Evolutionary conservation across 2,113 vertebrate species (phyloP).

Genomic region (Anolis carolinensis): DNA sequence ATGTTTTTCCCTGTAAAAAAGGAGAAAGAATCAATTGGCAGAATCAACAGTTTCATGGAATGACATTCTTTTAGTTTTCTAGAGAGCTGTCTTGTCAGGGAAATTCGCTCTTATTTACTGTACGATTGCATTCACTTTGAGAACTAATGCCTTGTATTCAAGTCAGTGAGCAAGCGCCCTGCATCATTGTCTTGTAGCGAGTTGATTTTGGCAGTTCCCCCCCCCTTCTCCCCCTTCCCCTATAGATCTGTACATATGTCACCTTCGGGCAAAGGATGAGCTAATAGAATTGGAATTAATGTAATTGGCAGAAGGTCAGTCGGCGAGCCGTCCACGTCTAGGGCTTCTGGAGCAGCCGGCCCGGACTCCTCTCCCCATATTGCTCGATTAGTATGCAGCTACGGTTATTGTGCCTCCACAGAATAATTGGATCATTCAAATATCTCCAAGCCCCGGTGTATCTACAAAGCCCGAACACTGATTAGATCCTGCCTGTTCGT

Average conservation of each 20-base stretch:
- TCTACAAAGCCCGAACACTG: conserved; percentile 83
- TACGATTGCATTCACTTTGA: conserved; percentile 45
- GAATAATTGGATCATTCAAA: conserved; percentile 85
- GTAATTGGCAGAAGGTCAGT: conserved; percentile 80
- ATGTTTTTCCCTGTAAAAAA: background rate
- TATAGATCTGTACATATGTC: conserved; percentile 71
- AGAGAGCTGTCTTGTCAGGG: conserved; percentile 37
- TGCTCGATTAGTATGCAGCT: conserved; percentile 83
- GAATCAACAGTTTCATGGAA: background rate
- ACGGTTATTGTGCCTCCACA: conserved; percentile 75
- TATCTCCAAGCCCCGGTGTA: conserved; percentile 81
- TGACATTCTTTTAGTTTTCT: background rate
- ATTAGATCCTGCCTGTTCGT: conserved; percentile 85
- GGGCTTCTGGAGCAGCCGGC: conserved; percentile 73
- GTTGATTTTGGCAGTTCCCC: conserved; percentile 40
- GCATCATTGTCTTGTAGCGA: conserved; percentile 14
- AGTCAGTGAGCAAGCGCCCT: background rate
- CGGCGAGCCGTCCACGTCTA: conserved; percentile 61
- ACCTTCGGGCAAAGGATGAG: conserved; percentile 79
- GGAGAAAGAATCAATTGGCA: background rate
- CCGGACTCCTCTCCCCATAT: conserved; percentile 67
- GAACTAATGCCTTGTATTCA: conserved; percentile 28
- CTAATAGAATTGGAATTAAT: conserved; percentile 81
- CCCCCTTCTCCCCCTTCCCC: conserved; percentile 7
- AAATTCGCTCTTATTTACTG: conserved; percentile 51